Percentiles rank a stretch among this genome's conserved stretches.
Conservation (phyloP, 2,797 vertebrate genomes). For the Characodon lateralis region DNA sequence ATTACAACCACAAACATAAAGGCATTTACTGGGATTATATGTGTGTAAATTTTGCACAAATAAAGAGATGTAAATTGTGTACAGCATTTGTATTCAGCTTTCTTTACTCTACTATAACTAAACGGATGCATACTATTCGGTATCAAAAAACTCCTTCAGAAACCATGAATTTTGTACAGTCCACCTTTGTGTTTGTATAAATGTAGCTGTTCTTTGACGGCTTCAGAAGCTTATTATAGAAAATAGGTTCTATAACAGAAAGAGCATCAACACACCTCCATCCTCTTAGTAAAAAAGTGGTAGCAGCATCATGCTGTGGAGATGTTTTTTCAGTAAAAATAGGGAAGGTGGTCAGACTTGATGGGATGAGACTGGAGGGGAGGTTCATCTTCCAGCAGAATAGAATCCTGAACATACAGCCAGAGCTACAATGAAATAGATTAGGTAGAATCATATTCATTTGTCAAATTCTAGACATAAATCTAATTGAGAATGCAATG, state of each 20-base stretch:
- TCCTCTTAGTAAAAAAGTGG: not conserved
- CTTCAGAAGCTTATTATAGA: not conserved
- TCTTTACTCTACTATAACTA: not conserved
- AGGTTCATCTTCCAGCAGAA: not conserved
- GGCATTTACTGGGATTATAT: not conserved
- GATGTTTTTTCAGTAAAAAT: not conserved
- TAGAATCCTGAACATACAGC: not conserved
- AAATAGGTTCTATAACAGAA: not conserved
- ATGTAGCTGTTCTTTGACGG: not conserved
- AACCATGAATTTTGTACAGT: not conserved
- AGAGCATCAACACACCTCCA: not conserved
- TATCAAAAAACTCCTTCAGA: not conserved
- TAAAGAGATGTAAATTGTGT: not conserved
- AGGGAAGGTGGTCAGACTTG: not conserved
- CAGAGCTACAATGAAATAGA: not conserved
- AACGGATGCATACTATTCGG: not conserved
- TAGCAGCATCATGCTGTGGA: not conserved
- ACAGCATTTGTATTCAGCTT: not conserved
- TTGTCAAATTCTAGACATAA: not conserved
- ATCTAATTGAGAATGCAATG: not conserved
- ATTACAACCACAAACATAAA: not conserved
- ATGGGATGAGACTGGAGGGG: not conserved
- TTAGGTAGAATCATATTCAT: not conserved
- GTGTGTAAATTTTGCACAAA: not conserved
- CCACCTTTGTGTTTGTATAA: not conserved